Conservation (phyloP, 92 coral and sea anemone species). For the Zoanthus gigantus region DNA sequence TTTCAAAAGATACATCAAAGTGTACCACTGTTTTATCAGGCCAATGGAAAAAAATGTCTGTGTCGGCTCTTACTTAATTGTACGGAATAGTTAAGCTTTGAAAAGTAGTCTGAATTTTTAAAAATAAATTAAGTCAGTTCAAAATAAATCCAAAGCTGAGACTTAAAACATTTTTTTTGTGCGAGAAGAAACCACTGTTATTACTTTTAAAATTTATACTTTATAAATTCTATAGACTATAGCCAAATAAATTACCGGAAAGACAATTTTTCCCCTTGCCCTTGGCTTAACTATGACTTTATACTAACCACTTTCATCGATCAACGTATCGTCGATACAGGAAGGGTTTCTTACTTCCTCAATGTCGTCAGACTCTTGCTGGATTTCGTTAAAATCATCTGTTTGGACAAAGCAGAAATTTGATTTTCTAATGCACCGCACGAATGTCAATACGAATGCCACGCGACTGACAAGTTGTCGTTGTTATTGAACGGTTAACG, state of each 20-base stretch:
- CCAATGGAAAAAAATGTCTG: background rate
- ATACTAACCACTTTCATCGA: conserved; percentile 13
- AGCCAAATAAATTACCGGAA: conserved; percentile 6
- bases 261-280: conserved; percentile 5
- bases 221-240: background rate
- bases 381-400: conserved; percentile 11
- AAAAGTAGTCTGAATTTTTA: background rate
- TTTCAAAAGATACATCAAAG: background rate
- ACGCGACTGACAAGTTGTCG: background rate
- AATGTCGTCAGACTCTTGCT: conserved; percentile 14
- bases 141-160: background rate
- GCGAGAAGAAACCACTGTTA: conserved; percentile 15
- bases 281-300: background rate
- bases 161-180: conserved; percentile 8
- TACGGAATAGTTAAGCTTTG: background rate
- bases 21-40: background rate
- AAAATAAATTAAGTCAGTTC: background rate
- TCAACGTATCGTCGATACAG: conserved; percentile 12
- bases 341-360: conserved; percentile 1
- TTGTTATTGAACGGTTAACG: background rate
- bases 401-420: background rate
- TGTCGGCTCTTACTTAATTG: conserved; percentile 1
- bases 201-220: conserved; percentile 8
- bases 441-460: background rate
- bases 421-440: background rate